Evolutionary conservation across 2,113 vertebrate genomes (phyloP).

Genomic region (Probosciger aterrimus): DNA sequence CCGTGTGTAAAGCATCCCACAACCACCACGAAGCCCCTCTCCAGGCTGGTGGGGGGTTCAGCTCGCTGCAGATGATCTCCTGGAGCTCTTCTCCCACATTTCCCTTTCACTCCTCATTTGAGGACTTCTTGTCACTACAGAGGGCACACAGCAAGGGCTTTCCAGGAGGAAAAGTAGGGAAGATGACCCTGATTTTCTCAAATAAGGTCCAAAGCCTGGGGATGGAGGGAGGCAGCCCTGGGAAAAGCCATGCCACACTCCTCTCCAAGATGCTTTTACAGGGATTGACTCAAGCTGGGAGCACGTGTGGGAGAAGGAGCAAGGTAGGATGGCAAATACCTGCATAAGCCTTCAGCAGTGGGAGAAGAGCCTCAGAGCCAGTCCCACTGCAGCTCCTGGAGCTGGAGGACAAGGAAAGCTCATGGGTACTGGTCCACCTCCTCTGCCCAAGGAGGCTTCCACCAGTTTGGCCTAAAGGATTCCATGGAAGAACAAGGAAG

Average conservation of each 20-base stretch:
- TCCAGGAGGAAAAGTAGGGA: background rate
- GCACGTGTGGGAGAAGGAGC: background rate
- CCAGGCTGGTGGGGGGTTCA: background rate
- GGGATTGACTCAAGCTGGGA: fast-evolving
- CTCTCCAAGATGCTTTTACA: background rate
- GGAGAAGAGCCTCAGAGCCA: background rate
- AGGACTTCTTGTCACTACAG: background rate
- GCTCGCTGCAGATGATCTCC: background rate
- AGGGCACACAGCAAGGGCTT: background rate
- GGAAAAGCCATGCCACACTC: background rate
- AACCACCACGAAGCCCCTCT: background rate
- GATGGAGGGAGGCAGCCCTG: background rate
- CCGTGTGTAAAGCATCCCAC: background rate
- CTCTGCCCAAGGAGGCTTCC: background rate
- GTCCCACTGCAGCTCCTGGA: background rate
- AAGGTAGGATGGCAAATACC: too few relatives aligned
- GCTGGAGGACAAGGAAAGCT: background rate
- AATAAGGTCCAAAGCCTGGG: background rate
- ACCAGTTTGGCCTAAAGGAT: too few relatives aligned
- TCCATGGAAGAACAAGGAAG: background rate
- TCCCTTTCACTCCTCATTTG: background rate
- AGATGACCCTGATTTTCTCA: background rate
- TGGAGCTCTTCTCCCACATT: background rate
- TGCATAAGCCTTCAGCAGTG: background rate
- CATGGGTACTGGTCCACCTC: fast-evolving